phyloP scores from a whole-genome alignment of 2,113 vertebrate genomes.

The Oreocharis arfaki region DNA sequence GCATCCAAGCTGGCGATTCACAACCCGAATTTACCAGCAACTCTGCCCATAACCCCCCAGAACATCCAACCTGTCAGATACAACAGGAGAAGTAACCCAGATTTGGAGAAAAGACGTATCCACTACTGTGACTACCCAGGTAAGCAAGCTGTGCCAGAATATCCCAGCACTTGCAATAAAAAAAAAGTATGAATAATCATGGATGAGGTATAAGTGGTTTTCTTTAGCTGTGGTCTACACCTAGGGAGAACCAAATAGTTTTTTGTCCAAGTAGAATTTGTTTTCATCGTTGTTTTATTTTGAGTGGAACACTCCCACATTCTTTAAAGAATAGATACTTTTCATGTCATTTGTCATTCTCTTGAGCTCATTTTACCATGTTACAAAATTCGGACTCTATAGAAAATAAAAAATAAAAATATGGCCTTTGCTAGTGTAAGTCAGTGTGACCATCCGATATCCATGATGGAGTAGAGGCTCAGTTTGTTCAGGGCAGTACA shows the following conservation, averaged over 20 bases:
- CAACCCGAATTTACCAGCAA: conserved; percentile 72
- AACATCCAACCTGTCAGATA: conserved; percentile 77
- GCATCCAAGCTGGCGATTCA: conserved; percentile 89
- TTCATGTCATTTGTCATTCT: background rate
- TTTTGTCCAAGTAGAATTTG: background rate
- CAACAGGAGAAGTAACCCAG: conserved; percentile 92
- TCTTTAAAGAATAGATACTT: background rate
- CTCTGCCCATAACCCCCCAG: conserved; percentile 77
- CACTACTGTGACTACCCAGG: conserved; percentile 95
- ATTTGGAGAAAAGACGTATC: conserved; percentile 93
- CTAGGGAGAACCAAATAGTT: background rate
- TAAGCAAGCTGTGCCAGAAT: conserved; percentile 46
- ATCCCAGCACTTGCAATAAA: background rate
- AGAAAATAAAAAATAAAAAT: background rate
- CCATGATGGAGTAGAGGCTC: background rate
- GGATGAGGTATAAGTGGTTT: background rate
- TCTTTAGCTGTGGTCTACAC: background rate
- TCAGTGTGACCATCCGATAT: rapidly evolving
- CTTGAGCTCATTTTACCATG: background rate
- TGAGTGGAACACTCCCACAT: background rate
- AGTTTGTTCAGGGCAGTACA: background rate
- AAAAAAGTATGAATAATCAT: background rate
- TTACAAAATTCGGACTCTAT: background rate
- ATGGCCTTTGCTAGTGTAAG: background rate
- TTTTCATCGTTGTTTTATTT: background rate